Evolutionary conservation across 2,113 vertebrate genomes (phyloP), one percentile per base, ranked within the genome.

Genomic region (Crotalus horridus): DNA sequence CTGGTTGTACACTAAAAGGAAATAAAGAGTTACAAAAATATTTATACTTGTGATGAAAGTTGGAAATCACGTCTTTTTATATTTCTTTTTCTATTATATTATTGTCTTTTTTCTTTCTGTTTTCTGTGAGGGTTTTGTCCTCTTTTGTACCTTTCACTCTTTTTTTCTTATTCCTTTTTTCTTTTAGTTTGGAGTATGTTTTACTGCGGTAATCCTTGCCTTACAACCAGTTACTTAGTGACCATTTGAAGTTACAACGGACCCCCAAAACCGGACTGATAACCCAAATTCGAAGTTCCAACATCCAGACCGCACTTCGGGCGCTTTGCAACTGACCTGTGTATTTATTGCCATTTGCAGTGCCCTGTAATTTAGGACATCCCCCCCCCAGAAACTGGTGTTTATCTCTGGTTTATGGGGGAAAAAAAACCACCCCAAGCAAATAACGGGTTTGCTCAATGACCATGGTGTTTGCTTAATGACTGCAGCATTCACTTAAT

Each of bases 391-490:
- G 11, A 13, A 29, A 64, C 61, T 64, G 61, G 61, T 64, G 61
- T 64, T 64, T n/a, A 13, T 26, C 5, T 64, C 26, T 0, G 29
- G 26, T 64, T n/a, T 64, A n/a, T 13, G 26, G 61, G 0, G 53
- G 12, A 0, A 0, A 0, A 0, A 29, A 29, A 4, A 1, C 26
- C 26, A 64, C 3, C 61, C 26, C 26, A 29, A 12, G 11, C 26
- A 64, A 64, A 64, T n/a, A 64, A 64, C n/a, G 4, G 11, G 26
- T 64, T 64, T n/a, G 61, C 61, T 64, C 29, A 29, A 61, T 61
- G 59, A 61, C 10, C 3, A 4, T 8, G 6, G 59, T 26, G 26
- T 61, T 61, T 23, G 21, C 8, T 61, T 61, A 61, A 61, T 59
- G 8, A 59, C 58, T 54, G 12, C 53, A 54, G 58, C 58, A 61